Percentiles rank a stretch among this genome's conserved stretches.
These are phyloP conservation scores for Melieria picta DNA, from an alignment of 2,888 invertebrate species.

Conservation along the genomic window DNA sequence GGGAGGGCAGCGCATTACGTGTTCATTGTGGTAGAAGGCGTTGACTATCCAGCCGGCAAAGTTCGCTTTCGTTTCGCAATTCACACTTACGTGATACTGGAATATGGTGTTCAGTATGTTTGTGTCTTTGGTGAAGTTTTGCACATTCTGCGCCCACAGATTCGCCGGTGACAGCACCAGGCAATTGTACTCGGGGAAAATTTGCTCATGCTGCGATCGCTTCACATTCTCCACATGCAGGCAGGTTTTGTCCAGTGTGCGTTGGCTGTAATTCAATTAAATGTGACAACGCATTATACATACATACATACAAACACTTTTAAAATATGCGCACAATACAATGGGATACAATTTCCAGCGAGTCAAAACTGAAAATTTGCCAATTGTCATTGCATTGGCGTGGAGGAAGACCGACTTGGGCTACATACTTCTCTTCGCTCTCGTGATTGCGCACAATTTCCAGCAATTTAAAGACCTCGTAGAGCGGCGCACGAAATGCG, in stretches of 20 bases:
- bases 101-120: conserved; percentile 85
- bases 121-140: conserved; percentile 81
- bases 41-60: no score
- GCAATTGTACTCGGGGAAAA: conserved; percentile 92
- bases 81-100: conserved; percentile 78
- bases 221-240: conserved; percentile 86
- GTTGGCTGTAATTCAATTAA: conserved; percentile 69
- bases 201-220: conserved; percentile 70
- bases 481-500: conserved; percentile 90
- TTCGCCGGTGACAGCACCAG: conserved; percentile 92
- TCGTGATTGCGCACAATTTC: conserved; percentile 85
- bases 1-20: no score
- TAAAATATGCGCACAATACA: conserved; percentile 2
- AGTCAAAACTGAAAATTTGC: no score
- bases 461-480: conserved; percentile 87
- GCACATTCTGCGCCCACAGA: conserved; percentile 88
- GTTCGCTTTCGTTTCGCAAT: background rate
- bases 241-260: conserved; percentile 82
- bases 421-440: conserved; percentile 59
- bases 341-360: background rate
- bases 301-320: background rate
- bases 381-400: background rate
- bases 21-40: no score
- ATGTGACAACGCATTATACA: background rate
- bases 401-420: background rate